Evolutionary conservation across 2,113 vertebrate species (phyloP).

Genomic region (Opisthocomus hoazin): DNA sequence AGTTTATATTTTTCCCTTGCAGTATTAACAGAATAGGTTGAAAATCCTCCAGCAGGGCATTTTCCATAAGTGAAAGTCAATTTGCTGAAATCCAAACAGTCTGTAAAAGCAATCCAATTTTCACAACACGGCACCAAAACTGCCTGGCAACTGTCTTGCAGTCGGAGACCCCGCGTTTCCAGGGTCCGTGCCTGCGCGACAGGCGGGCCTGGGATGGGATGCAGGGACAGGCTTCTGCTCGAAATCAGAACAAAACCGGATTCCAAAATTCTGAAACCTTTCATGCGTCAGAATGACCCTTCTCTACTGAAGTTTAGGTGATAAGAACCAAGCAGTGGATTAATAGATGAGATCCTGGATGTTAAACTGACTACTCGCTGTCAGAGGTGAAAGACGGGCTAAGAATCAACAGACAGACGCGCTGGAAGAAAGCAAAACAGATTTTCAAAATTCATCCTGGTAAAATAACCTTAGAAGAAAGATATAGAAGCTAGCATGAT

Average conservation of each 20-base stretch:
- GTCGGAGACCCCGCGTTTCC: background rate
- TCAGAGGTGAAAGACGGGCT: background rate
- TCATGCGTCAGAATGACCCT: background rate
- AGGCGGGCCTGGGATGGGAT: background rate
- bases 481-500: background rate
- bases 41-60: background rate
- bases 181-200: accelerated
- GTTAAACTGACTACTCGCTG: background rate
- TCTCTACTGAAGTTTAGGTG: background rate
- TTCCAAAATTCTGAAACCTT: background rate
- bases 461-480: background rate
- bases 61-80: background rate
- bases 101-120: constrained; percentile 6
- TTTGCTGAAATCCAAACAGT: background rate
- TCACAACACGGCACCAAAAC: background rate
- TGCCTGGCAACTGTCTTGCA: background rate
- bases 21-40: background rate
- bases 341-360: background rate
- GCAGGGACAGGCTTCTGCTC: background rate
- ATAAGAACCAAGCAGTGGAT: background rate
- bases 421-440: background rate
- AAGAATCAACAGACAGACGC: background rate
- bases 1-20: background rate
- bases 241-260: background rate
- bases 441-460: background rate